Conservation (phyloP, 2,888 invertebrate species). For the Cerceris ruficornis region DNA sequence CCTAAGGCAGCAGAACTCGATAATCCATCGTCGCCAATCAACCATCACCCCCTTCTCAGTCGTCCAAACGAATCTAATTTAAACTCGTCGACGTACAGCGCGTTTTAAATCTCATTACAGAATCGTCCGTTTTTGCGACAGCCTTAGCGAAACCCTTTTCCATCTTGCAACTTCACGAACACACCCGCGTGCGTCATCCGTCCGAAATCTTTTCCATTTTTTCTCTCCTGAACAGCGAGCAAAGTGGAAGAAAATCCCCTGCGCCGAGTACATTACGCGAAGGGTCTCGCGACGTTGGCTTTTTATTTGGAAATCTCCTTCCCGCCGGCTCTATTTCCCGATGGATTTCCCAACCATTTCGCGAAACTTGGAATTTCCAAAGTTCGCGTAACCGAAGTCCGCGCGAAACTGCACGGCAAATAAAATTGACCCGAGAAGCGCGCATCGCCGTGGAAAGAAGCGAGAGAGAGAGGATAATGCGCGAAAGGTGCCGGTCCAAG, state of each 20-base stretch:
- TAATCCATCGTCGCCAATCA: too few species aligned
- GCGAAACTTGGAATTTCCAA: conserved; percentile 55
- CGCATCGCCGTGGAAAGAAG: not conserved
- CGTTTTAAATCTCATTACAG: too few species aligned
- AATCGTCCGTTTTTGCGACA: too few species aligned
- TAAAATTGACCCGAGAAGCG: conserved; percentile 50
- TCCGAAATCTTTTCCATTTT: too few species aligned
- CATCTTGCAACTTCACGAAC: too few species aligned
- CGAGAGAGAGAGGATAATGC: conserved; percentile 6
- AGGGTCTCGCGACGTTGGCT: not conserved
- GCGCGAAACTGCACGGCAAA: conserved; percentile 31
- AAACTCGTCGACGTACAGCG: too few species aligned
- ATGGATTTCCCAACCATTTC: conserved; percentile 19
- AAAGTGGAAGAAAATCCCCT: not conserved
- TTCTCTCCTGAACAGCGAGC: too few species aligned
- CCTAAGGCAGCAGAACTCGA: too few species aligned
- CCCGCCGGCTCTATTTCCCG: conserved; percentile 53
- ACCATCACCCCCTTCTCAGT: too few species aligned
- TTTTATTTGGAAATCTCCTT: conserved; percentile 22
- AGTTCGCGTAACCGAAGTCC: conserved; percentile 39
- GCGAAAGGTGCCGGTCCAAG: conserved; percentile 34
- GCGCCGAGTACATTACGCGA: not conserved
- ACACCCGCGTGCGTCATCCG: too few species aligned
- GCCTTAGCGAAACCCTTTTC: too few species aligned
- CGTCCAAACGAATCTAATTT: too few species aligned